Base-by-base conservation (phyloP, 2,113 vertebrate species). In the Sorex fumeus region DNA sequence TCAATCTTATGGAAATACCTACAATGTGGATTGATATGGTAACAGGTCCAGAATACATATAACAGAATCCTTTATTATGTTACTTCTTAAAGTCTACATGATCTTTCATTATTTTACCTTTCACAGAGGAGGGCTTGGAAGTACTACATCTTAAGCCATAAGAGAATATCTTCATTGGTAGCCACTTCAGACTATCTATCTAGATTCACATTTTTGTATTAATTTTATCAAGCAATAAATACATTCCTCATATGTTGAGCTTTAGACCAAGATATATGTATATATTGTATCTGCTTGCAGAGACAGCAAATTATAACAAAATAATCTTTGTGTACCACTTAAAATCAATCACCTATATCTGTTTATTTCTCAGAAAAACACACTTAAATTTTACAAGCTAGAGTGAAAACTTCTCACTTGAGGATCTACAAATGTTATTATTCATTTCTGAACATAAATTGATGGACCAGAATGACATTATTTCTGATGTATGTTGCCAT, bases 311-410 rank as follows among this genome's bases (percentile, higher is more conserved):
- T 72, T 25, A 32, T 71, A 15, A 47, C 64, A 77, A 30, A 47
- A 72, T 8, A 62, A 15, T 7, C 4, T 43, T 27, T 32, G n/a
- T 36, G 30, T 77, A 18, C 40, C 32, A 74, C 47, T 53, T 25
- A 50, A 32, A 2, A 9, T 72, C 34, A 60, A n/a, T 25, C 60
- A 57, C 6, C 1, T 9, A 70, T 34, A 28, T 92, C 40, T 27
- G 34, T 69, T 32, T 80, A 27, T 60, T 34, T 50, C 76, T 93
- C 91, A 30, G n/a, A 19, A 72, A 77, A 40, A 15, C 18, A 84
- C 43, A 74, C 64, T 87, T 66, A 78, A 62, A 92, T 76, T 16
- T 91, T 53, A 72, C 1, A 92, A 89, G 30, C 8, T 15, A 60
- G 40, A 88, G 32, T 75, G 12, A 83, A 78, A 75, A 64, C 45